These are phyloP conservation scores for Pemphredon lugubris DNA, from an alignment of 2,888 invertebrate genomes.

Conservation along the genomic window DNA sequence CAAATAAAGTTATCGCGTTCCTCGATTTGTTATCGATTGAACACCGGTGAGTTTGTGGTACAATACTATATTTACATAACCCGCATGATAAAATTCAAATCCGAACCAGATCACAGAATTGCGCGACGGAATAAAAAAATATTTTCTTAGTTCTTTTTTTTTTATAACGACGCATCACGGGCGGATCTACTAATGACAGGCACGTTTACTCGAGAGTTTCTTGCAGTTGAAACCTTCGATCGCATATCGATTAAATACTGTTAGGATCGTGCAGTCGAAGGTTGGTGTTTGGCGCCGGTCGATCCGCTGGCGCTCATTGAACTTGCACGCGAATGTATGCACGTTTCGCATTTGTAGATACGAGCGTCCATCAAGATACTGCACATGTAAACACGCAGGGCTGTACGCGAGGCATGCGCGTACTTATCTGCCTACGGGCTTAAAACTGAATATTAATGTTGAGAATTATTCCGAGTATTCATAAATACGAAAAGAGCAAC, in stretches of 20 bases:
- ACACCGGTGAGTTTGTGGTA: no score
- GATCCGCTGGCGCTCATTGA: conserved; percentile 31
- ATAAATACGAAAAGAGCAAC: neutral
- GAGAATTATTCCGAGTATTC: neutral
- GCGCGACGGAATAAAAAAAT: no score
- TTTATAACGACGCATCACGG: no score
- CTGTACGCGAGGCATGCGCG: conserved; percentile 23
- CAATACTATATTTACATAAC: no score
- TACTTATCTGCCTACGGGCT: conserved; percentile 28
- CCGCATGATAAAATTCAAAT: no score
- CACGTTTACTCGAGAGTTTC: conserved; percentile 1
- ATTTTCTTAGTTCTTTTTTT: no score
- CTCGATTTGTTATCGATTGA: no score
- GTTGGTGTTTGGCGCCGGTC: conserved; percentile 34
- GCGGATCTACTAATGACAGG: no score
- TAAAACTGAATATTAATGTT: conserved; percentile 34
- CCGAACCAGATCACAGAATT: no score
- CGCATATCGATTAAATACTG: conserved; percentile 36
- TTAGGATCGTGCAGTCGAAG: conserved; percentile 28
- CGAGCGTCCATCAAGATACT: conserved; percentile 30
- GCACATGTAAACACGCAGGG: conserved; percentile 28
- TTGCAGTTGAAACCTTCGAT: conserved; percentile 8
- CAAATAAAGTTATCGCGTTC: no score
- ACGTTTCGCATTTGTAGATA: conserved; percentile 26
- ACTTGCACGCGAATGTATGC: conserved; percentile 36